Evolutionary conservation across 1,140 invertebrate genomes (phyloP).

Genomic region (Papilio machaon): DNA sequence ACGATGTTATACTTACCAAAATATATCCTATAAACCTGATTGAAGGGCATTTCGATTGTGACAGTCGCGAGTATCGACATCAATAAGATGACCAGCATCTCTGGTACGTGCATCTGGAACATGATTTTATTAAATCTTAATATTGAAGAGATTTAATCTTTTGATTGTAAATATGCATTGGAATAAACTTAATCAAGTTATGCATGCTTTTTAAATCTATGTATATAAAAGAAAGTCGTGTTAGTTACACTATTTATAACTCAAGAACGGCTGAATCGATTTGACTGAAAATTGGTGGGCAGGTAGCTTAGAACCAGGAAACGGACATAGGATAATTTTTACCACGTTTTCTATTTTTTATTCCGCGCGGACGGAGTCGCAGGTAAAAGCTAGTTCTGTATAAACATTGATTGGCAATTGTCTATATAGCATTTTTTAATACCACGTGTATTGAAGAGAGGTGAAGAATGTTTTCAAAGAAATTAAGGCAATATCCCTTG

Average conservation of each 20-base stretch:
- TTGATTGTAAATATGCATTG: no score
- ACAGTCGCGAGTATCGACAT: constrained; percentile 70
- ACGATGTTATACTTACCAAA: constrained; percentile 60
- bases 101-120: constrained; percentile 73
- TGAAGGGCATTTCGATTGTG: constrained; percentile 79
- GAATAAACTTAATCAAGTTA: no score
- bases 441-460: not conserved
- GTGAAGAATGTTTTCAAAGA: not conserved
- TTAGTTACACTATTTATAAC: no score
- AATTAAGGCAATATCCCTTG: not conserved
- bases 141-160: not conserved
- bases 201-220: no score
- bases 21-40: constrained; percentile 77
- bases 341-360: no score
- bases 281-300: no score
- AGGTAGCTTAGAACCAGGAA: no score
- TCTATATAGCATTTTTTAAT: not conserved
- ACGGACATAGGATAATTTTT: no score
- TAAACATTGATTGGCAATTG: not conserved
- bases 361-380: no score
- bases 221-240: no score
- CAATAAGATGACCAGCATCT: constrained; percentile 64
- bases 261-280: no score
- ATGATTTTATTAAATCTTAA: constrained; percentile 12
- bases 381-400: no score